Evolutionary conservation across 2,888 invertebrate species (phyloP).

Genomic region (Pherbina coryleti): DNA sequence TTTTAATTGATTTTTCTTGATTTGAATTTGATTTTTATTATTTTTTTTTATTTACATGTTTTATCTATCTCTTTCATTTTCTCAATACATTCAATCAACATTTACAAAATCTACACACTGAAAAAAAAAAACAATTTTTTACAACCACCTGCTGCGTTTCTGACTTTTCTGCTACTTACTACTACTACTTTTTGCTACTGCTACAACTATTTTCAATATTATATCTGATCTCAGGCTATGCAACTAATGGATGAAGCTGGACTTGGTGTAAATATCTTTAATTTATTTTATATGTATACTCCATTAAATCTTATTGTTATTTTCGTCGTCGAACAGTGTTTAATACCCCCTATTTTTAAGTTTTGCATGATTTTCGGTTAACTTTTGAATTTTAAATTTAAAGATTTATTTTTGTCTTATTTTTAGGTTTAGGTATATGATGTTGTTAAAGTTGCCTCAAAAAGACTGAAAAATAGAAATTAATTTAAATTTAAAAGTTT

Average conservation of each 20-base stretch:
- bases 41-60: background rate
- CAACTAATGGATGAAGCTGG: conserved; percentile 92
- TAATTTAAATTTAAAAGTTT: too few relatives aligned
- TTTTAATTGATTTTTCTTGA: background rate
- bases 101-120: background rate
- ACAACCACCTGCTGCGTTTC: conserved; percentile 19
- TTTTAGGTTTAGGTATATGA: too few relatives aligned
- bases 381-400: background rate
- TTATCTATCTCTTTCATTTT: background rate
- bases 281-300: conserved; percentile 32
- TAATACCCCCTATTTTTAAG: conserved; percentile 33
- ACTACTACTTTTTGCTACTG: conserved; percentile 33
- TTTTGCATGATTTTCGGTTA: conserved; percentile 4
- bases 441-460: too few relatives aligned
- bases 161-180: conserved; percentile 33
- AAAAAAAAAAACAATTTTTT: conserved; percentile 20
- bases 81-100: background rate
- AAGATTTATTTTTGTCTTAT: background rate
- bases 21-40: background rate
- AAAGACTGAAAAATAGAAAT: too few relatives aligned
- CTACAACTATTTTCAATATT: conserved; percentile 41
- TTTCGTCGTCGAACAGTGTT: background rate
- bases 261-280: conserved; percentile 86
- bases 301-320: background rate
- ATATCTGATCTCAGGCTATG: conserved; percentile 79